phyloP scores from a whole-genome alignment of 2,888 invertebrate genomes.

The Mesorhabditis spiculigera region DNA sequence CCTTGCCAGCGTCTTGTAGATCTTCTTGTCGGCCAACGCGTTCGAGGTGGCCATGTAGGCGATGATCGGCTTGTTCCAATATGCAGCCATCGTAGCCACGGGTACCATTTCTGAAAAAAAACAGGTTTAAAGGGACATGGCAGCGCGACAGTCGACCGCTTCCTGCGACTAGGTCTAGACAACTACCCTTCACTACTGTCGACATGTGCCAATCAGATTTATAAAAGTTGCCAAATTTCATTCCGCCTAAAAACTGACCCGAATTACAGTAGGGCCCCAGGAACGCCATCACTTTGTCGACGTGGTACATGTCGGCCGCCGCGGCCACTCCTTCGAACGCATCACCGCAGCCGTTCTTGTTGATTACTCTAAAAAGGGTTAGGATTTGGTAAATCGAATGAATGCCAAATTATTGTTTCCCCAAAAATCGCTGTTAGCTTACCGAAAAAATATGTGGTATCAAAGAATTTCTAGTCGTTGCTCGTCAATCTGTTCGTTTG shows the following conservation, averaged over 20 bases:
- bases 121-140: no score
- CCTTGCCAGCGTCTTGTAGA: constrained; percentile 44
- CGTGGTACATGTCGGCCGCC: constrained; percentile 37
- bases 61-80: constrained; percentile 39
- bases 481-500: no score
- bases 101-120: constrained; percentile 27
- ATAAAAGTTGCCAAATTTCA: not conserved
- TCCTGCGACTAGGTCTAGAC: no score
- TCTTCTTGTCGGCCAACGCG: constrained; percentile 43
- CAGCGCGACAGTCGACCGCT: no score
- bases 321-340: constrained; percentile 41
- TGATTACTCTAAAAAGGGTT: constrained; percentile 24
- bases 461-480: not conserved
- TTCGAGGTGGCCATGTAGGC: constrained; percentile 35
- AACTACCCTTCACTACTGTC: no score
- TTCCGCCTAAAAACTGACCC: constrained; percentile 17
- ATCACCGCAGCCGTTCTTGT: constrained; percentile 30
- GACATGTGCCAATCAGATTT: not conserved
- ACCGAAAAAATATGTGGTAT: no score
- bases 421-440: no score
- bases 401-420: not conserved
- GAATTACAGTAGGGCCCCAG: constrained; percentile 38
- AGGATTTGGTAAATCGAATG: not conserved
- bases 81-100: constrained; percentile 39
- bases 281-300: constrained; percentile 29